Percentiles rank a stretch among this genome's conserved stretches.
These are phyloP conservation scores for Apamea epomidion DNA, from an alignment of 2,888 invertebrate species.

Conservation along the genomic window DNA sequence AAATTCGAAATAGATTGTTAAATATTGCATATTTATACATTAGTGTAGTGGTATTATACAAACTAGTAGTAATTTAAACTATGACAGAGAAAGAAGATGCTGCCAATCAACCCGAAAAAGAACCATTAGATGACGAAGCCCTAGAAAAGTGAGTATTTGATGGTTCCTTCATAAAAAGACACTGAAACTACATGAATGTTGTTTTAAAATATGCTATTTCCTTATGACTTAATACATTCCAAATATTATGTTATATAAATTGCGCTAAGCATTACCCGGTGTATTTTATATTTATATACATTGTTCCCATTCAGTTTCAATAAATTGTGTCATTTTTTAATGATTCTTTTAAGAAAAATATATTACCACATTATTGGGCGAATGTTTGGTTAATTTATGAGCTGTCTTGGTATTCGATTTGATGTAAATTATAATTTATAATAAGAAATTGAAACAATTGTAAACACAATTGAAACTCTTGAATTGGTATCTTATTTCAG, in stretches of 20 bases:
- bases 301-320: not conserved
- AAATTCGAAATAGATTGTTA: constrained; percentile 63
- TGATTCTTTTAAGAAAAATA: not conserved
- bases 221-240: not conserved
- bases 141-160: constrained; percentile 83
- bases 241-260: not conserved
- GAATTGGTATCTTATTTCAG: constrained; percentile 68
- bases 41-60: constrained; percentile 59
- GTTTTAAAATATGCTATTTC: not conserved
- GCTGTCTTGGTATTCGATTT: not conserved
- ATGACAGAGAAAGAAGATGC: constrained; percentile 88
- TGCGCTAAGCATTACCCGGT: not conserved
- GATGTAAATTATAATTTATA: not conserved
- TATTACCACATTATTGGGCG: not conserved
- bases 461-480: not conserved
- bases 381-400: not conserved
- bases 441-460: not conserved
- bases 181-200: not conserved
- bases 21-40: constrained; percentile 43
- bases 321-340: not conserved
- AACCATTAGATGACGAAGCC: constrained; percentile 87
- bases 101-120: constrained; percentile 83
- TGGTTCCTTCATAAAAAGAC: not conserved
- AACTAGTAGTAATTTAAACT: constrained; percentile 77
- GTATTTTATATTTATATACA: not conserved